phyloP scores from a whole-genome alignment of 2,113 vertebrate species.

The Seriola rivoliana region DNA sequence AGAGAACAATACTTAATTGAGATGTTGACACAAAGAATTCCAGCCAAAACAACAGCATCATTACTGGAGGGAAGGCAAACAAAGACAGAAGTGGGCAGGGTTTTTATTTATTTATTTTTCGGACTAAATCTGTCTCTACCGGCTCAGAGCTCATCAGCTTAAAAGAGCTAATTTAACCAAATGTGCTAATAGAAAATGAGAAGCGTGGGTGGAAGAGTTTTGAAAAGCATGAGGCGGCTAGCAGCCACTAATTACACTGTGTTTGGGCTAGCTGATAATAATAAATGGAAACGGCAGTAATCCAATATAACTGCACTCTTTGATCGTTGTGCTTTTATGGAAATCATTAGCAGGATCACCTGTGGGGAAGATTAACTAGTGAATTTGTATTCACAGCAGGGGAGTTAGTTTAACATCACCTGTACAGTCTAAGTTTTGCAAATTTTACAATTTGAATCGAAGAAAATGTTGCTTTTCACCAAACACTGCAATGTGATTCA shows the following conservation, averaged over 20 bases:
- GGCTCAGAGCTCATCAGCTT: background rate
- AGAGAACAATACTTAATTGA: background rate
- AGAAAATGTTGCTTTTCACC: background rate
- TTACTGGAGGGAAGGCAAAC: conserved; percentile 9
- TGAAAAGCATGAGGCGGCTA: background rate
- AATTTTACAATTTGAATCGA: background rate
- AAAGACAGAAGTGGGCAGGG: background rate
- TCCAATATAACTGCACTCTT: conserved; percentile 1
- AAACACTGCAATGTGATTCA: background rate
- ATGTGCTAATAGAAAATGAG: background rate
- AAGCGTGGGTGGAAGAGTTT: background rate
- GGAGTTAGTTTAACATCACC: background rate
- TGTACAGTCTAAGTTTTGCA: background rate
- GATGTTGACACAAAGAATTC: background rate
- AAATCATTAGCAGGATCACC: background rate
- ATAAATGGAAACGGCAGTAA: background rate
- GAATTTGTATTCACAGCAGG: background rate
- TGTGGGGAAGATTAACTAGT: background rate
- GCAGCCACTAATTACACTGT: conserved; percentile 7
- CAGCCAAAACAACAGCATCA: background rate
- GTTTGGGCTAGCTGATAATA: background rate
- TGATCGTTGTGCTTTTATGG: conserved; percentile 6
- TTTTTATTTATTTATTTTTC: background rate
- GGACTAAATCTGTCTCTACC: background rate
- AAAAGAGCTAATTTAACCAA: background rate